Evolutionary conservation across 1,140 invertebrate species (phyloP).

Genomic region (Neodiprion pinetum): DNA sequence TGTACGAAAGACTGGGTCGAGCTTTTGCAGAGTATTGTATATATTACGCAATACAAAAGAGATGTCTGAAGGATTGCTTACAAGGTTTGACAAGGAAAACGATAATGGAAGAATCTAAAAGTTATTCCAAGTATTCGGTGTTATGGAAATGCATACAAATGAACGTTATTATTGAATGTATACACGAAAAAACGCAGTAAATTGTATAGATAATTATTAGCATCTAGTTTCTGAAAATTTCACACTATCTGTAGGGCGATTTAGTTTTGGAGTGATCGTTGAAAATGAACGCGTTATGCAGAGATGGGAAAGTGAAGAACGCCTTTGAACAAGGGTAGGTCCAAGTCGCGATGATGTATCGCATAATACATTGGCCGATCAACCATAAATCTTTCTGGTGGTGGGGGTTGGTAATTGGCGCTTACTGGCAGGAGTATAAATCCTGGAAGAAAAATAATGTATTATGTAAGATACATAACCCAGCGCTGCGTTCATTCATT

Average conservation of each 20-base stretch:
- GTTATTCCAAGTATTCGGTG: too few species aligned
- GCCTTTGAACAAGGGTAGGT: background rate
- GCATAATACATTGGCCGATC: background rate
- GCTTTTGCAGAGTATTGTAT: too few species aligned
- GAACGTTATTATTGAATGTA: background rate
- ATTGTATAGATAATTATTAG: background rate
- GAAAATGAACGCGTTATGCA: background rate
- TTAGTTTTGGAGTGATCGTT: background rate
- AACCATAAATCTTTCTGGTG: background rate
- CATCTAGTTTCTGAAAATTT: background rate
- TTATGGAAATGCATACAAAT: background rate
- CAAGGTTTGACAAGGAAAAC: too few species aligned
- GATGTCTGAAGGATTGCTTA: too few species aligned
- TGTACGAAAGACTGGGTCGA: too few species aligned
- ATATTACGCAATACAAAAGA: too few species aligned
- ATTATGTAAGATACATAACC: background rate
- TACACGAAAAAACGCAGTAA: background rate
- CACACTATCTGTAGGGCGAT: background rate
- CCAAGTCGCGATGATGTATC: background rate
- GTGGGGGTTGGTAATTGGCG: background rate
- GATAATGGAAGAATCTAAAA: too few species aligned
- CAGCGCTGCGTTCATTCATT: too few species aligned
- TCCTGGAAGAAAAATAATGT: background rate
- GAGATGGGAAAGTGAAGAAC: background rate
- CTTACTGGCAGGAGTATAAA: background rate